Conservation (phyloP, 2,888 invertebrate species). For the Sepiola atlantica region DNA sequence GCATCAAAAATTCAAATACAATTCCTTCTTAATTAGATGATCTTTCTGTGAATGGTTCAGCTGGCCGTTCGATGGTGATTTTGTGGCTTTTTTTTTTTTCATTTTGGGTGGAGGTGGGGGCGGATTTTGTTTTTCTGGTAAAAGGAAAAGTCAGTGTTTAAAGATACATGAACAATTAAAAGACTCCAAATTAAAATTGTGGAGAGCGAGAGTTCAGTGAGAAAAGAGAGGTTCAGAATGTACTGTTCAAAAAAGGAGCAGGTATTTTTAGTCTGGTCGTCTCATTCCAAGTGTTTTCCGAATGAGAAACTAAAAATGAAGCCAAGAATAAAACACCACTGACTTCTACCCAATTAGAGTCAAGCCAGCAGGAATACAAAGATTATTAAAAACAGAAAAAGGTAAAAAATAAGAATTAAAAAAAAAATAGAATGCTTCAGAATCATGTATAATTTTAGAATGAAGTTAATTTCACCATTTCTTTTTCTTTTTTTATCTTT, state of each 20-base stretch:
- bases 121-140: neutral
- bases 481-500: neutral
- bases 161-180: slow-evolving; percentile 13
- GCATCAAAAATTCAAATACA: slow-evolving; percentile 19
- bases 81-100: neutral
- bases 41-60: neutral
- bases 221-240: neutral
- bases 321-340: neutral
- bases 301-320: neutral
- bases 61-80: neutral
- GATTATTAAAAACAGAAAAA: neutral
- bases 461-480: neutral
- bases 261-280: slow-evolving; percentile 2
- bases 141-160: neutral
- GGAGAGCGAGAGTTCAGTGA: neutral
- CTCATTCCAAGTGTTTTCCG: neutral
- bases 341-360: slow-evolving; percentile 9
- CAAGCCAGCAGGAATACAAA: slow-evolving; percentile 19
- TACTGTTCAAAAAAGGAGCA: slow-evolving; percentile 11
- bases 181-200: neutral
- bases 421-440: neutral
- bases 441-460: slow-evolving; percentile 20
- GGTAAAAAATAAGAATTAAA: neutral
- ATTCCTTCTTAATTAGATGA: neutral
- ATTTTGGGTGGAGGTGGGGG: no score